Conservation (phyloP, 2,797 vertebrate species). For the Crocidura indochinensis region DNA sequence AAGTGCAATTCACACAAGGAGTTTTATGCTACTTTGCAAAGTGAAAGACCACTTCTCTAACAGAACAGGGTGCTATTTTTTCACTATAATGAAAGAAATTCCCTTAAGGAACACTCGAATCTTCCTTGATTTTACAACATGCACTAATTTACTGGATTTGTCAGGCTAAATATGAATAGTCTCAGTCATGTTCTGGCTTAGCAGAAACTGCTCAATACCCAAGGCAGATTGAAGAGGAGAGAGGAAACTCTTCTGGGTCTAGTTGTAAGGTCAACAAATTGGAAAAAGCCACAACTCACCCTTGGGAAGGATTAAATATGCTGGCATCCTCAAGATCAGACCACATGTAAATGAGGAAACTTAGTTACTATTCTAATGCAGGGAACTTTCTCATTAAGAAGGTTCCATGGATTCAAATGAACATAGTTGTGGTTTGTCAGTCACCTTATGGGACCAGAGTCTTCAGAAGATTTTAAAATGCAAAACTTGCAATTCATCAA, state of each 20-base stretch:
- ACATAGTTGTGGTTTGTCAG: conserved; percentile 45
- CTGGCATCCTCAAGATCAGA: conserved; percentile 81
- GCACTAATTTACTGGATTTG: neutral
- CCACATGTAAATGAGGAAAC: conserved; percentile 81
- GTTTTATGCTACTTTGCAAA: neutral
- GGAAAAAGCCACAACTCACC: conserved; percentile 82
- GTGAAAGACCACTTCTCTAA: neutral
- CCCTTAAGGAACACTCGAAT: neutral
- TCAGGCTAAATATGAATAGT: neutral
- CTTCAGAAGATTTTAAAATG: conserved; percentile 50
- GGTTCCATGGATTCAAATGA: conserved; percentile 65
- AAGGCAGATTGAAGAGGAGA: conserved; percentile 27
- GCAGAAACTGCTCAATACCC: neutral
- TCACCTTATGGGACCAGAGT: neutral
- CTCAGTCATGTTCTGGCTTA: neutral
- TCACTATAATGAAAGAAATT: neutral
- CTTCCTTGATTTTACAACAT: neutral
- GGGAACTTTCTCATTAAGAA: conserved; percentile 52
- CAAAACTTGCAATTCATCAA: neutral
- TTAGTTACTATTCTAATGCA: conserved; percentile 67
- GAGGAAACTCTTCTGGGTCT: conserved; percentile 50
- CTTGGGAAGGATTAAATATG: conserved; percentile 81
- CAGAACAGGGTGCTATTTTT: neutral
- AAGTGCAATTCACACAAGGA: neutral
- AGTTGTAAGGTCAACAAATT: conserved; percentile 81